Conservation (phyloP, 2,797 vertebrate genomes). For the Bufotes viridis region DNA sequence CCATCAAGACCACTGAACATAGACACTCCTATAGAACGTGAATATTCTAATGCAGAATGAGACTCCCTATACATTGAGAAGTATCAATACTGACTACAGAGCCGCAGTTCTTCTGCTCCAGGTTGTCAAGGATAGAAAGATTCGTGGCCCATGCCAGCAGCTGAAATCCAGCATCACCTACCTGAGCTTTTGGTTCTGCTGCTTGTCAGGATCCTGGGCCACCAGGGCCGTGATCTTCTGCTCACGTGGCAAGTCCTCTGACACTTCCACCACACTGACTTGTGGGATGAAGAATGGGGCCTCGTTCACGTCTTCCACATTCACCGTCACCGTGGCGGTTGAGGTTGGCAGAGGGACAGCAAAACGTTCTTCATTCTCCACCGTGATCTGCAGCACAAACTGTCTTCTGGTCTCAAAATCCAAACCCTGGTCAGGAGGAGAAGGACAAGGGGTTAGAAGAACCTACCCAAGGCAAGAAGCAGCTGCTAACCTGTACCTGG, state of each 20-base stretch:
- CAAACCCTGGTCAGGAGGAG: constrained; percentile 76
- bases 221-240: constrained; percentile 71
- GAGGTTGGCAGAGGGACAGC: constrained; percentile 69
- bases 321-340: constrained; percentile 82
- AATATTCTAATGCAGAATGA: too few relatives aligned
- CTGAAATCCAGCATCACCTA: constrained; percentile 62
- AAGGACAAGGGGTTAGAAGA: background rate
- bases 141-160: too few relatives aligned
- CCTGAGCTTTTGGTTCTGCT: constrained; percentile 80
- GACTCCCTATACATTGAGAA: too few relatives aligned
- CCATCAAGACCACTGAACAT: background rate
- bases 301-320: constrained; percentile 85
- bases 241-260: constrained; percentile 70
- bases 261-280: constrained; percentile 65
- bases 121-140: too few relatives aligned
- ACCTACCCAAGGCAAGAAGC: background rate
- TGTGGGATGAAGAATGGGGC: constrained; percentile 79
- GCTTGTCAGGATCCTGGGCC: constrained; percentile 85
- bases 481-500: too few relatives aligned
- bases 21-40: too few relatives aligned
- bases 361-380: constrained; percentile 82
- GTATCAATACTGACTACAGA: too few relatives aligned
- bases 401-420: constrained; percentile 81
- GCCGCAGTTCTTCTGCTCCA: too few relatives aligned
- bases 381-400: constrained; percentile 77